Evolutionary conservation across 2,797 vertebrate species (phyloP).

Genomic region (Acanthopagrus latus): DNA sequence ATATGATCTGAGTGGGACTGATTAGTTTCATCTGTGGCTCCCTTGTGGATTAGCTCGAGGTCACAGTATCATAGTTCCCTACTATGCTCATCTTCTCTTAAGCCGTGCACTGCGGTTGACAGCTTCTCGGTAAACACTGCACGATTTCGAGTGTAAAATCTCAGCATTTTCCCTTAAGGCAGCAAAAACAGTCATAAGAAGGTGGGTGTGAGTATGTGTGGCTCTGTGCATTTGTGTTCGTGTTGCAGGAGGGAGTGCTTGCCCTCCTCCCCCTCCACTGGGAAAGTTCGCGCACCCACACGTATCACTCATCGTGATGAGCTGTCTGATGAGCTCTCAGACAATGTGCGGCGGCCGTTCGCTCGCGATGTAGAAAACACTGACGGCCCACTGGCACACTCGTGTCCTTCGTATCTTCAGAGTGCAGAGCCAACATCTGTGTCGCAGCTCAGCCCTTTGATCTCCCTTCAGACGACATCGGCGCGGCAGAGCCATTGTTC

Average conservation of each 20-base stretch:
- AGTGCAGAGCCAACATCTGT: slow-evolving; percentile 24
- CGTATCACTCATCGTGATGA: slow-evolving; percentile 52
- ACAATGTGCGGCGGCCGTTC: slow-evolving; percentile 9
- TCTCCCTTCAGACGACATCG: slow-evolving; percentile 31
- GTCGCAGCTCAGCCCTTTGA: slow-evolving; percentile 40
- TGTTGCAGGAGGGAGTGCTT: slow-evolving; percentile 24
- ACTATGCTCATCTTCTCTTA: not conserved
- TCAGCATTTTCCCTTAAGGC: slow-evolving; percentile 38
- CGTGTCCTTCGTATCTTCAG: not conserved
- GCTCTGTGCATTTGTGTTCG: slow-evolving; percentile 36
- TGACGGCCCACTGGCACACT: slow-evolving; percentile 4
- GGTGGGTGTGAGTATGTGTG: slow-evolving; percentile 31
- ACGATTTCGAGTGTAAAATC: slow-evolving; percentile 6
- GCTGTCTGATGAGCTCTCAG: slow-evolving; percentile 40
- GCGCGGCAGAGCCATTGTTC: slow-evolving; percentile 28
- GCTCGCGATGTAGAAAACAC: not conserved
- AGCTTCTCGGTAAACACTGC: slow-evolving; percentile 8
- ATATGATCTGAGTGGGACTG: not conserved
- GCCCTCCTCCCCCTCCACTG: slow-evolving; percentile 28
- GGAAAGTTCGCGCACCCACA: slow-evolving; percentile 56
- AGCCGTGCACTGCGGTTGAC: not conserved
- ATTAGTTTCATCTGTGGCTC: slow-evolving; percentile 25
- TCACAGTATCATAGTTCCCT: slow-evolving; percentile 2
- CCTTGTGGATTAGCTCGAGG: not conserved
- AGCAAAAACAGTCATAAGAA: slow-evolving; percentile 27